Conservation (phyloP, 2,888 invertebrate species). For the Stenotaenia linearis region DNA sequence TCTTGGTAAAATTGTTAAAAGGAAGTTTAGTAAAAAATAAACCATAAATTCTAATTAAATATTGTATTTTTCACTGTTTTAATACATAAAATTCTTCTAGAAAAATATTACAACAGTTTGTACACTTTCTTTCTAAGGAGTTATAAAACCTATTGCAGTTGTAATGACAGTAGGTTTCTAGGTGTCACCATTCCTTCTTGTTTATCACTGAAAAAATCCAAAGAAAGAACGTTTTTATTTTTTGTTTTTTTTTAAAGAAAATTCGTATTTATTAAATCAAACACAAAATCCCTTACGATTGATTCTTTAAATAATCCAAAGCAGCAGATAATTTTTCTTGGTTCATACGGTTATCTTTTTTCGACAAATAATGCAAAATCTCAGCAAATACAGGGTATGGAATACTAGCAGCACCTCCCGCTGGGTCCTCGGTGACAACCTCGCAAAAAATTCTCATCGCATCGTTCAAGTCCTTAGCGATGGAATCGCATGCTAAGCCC, state of each 20-base stretch:
- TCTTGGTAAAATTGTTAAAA: no score
- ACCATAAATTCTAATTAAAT: no score
- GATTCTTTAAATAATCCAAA: neutral
- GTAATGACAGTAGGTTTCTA: neutral
- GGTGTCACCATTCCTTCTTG: conserved; percentile 30
- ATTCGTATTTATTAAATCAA: neutral
- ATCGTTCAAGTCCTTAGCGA: conserved; percentile 55
- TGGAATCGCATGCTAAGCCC: conserved; percentile 63
- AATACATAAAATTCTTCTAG: no score
- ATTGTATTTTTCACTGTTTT: no score
- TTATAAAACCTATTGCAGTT: no score
- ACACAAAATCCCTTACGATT: neutral
- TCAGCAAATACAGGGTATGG: conserved; percentile 44
- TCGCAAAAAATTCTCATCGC: conserved; percentile 77
- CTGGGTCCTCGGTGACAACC: conserved; percentile 72
- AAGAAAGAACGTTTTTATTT: no score
- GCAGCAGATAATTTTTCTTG: neutral
- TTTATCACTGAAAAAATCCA: conserved; percentile 20
- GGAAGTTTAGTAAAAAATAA: no score
- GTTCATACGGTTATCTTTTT: neutral
- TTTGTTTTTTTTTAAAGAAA: no score
- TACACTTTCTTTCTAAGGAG: no score
- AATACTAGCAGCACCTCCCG: conserved; percentile 72
- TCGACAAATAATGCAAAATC: conserved; percentile 21
- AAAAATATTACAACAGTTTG: no score